Conservation (phyloP, 2,888 invertebrate species). For the Ichneumon xanthorius region DNA sequence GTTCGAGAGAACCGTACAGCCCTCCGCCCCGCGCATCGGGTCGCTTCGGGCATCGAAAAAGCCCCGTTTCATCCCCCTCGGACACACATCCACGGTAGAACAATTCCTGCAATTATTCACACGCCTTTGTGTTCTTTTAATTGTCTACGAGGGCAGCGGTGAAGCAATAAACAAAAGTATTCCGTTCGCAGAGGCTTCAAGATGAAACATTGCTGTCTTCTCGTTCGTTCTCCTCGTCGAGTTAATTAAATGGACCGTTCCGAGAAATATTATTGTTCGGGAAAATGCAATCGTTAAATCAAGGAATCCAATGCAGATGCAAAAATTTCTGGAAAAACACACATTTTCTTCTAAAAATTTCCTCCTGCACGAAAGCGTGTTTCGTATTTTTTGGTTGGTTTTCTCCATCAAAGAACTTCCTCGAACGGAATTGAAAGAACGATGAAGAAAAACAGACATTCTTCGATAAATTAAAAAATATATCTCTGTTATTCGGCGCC, state of each 20-base stretch:
- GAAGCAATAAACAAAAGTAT: slow-evolving; percentile 22
- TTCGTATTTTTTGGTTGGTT: neutral
- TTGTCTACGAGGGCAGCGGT: slow-evolving; percentile 5
- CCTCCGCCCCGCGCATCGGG: neutral
- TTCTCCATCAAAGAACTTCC: neutral
- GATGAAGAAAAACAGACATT: neutral
- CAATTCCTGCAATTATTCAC: slow-evolving; percentile 66
- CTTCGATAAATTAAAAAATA: neutral
- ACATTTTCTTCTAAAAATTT: neutral
- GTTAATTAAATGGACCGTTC: no score
- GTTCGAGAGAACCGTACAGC: slow-evolving; percentile 31
- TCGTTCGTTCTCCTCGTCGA: neutral
- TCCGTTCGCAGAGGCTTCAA: neutral
- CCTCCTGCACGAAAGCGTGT: neutral
- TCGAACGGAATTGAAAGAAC: neutral
- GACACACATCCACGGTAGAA: slow-evolving; percentile 24
- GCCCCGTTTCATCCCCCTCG: neutral
- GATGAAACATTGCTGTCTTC: neutral
- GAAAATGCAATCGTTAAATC: neutral
- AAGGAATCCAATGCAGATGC: neutral
- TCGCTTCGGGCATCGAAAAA: slow-evolving; percentile 31
- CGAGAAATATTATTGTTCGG: no score
- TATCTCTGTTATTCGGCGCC: neutral
- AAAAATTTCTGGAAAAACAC: neutral
- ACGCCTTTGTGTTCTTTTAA: slow-evolving; percentile 18